Evolutionary conservation across 2,113 vertebrate species (phyloP).

Genomic region (Xenopus borealis): DNA sequence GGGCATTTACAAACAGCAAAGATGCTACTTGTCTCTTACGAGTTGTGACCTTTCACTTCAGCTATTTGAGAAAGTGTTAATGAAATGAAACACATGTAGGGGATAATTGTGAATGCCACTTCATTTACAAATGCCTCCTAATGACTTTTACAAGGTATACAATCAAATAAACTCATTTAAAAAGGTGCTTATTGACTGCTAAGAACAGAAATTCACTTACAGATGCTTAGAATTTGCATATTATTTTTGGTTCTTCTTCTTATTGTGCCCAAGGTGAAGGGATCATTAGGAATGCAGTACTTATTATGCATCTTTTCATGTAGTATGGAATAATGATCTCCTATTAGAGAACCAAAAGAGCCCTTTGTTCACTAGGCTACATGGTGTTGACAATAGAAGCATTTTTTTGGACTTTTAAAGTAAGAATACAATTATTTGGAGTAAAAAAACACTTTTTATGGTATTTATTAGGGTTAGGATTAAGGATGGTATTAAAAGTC

Average conservation of each 20-base stretch:
- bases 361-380: too few species aligned
- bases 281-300: too few species aligned
- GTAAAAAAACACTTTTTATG: too few species aligned
- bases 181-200: conserved; percentile 22
- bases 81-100: conserved; percentile 46
- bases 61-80: conserved; percentile 55
- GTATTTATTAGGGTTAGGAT: too few species aligned
- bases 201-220: conserved; percentile 23
- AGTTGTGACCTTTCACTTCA: conserved; percentile 53
- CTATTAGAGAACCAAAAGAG: too few species aligned
- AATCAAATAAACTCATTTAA: conserved; percentile 18
- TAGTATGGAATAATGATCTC: too few species aligned
- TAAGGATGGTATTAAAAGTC: too few species aligned
- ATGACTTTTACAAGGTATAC: conserved; percentile 31
- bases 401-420: too few species aligned
- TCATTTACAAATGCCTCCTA: conserved; percentile 19
- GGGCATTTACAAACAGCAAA: conserved; percentile 59
- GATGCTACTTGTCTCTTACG: conserved; percentile 48
- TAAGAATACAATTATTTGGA: too few species aligned
- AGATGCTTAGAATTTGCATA: conserved; percentile 19
- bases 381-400: too few species aligned
- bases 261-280: neutral
- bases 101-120: conserved; percentile 42
- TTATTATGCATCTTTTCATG: too few species aligned
- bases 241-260: neutral